Base-by-base conservation (phyloP, 2,888 invertebrate species). In the Philereme vetulata region DNA sequence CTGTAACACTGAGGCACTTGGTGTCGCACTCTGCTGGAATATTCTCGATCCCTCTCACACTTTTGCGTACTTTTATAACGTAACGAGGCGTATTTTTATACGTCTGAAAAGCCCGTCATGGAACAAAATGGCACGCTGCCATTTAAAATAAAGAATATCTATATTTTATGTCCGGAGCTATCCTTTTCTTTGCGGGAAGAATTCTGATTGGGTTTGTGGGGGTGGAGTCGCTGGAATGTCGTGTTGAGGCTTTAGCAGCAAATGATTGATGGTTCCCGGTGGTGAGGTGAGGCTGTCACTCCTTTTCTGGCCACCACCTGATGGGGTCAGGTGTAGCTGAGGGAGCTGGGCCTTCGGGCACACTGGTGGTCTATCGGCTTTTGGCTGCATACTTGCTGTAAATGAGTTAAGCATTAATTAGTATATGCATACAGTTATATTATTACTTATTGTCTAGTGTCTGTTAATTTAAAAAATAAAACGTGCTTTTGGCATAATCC, bases 221-320 rank as follows among this genome's bases (percentile, higher is more conserved):
- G 91, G 91, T 1, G 91, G 91, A 4, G 91, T 92, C 11, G 90
- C 75, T 1, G 91, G 91, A 32, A 92, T 90, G 45, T 90, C 90
- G 65, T 90, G 88, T 44, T 89, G 83, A 0, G 90, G 90, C 63
- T 84, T 89, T 65, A 92, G 77, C 8, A 91, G 78, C 76, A 84
- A 85, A 0, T 90, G 90, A 70, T 81, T 84, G 54, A 79, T 79
- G 0, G 72, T 21, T 11, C 70, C 72, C 53, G 81, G 77, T n/a
- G 76, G 78, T 5, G 81, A 72, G 32, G 81, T 70, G 36, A 72
- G 73, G 49, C 74, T 76, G 38, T 86, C 86, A n/a, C 58, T 66
- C 50, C 72, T 80, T 71, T 82, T 86, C 60, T 85, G 86, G 34
- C 73, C 77, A 10, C 77, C 72, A 36, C 77, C 80, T 3, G 90